A percentile compares a stretch with the other conserved stretches of the same genome.
Conservation (phyloP, 2,797 vertebrate genomes). For the Myioborus melanocephalus region DNA sequence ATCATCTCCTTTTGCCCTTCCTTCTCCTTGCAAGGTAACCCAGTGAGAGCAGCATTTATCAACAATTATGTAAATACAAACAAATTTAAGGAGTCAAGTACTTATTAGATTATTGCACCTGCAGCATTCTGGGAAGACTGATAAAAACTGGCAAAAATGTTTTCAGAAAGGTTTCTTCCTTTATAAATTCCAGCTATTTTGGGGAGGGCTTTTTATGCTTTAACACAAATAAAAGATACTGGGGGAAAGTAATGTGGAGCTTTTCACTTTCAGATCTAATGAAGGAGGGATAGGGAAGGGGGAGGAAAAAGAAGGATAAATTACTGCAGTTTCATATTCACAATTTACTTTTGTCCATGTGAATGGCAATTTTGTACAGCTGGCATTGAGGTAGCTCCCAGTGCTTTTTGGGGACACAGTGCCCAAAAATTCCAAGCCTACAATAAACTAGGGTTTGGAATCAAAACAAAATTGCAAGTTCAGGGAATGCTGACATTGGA, state of each 20-base stretch:
- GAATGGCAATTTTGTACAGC: background rate
- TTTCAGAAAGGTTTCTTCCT: background rate
- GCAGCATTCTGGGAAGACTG: background rate
- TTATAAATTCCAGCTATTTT: background rate
- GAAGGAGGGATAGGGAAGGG: background rate
- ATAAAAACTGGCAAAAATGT: background rate
- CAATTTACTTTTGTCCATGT: background rate
- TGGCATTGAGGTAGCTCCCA: background rate
- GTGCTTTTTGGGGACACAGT: background rate
- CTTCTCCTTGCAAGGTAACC: background rate
- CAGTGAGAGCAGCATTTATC: background rate
- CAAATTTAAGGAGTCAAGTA: background rate
- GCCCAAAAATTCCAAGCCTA: background rate
- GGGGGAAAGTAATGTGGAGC: background rate
- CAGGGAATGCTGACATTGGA: background rate
- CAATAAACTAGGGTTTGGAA: background rate
- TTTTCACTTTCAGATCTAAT: slow-evolving; percentile 56
- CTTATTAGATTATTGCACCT: background rate
- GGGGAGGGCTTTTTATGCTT: background rate
- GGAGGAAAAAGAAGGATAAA: background rate
- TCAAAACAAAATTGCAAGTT: background rate
- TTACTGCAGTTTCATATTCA: background rate
- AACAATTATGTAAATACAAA: background rate
- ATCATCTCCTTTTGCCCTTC: background rate
- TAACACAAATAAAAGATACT: background rate